A percentile compares a stretch with the other conserved stretches of the same genome.
These are phyloP conservation scores for Tholera decimalis DNA, from an alignment of 2,888 invertebrate genomes.

Conservation along the genomic window DNA sequence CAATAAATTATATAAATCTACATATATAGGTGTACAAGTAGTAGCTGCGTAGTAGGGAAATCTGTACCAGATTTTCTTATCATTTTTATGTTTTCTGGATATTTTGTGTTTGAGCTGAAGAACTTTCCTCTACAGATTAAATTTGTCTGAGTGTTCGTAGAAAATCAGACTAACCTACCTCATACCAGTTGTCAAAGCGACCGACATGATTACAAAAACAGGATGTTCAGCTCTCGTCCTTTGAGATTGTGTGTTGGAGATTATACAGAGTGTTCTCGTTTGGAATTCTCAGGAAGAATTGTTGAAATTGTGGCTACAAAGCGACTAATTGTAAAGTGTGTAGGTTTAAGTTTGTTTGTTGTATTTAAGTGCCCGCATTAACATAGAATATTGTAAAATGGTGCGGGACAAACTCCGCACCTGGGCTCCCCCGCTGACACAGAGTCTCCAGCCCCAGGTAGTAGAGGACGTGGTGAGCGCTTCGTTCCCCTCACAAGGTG, in stretches of 20 bases:
- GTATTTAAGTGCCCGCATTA: too few relatives aligned
- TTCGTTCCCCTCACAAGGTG: too few relatives aligned
- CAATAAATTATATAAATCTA: too few relatives aligned
- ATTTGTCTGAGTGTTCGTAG: not conserved
- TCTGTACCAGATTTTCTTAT: too few relatives aligned
- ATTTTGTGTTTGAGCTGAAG: not conserved
- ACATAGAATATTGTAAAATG: too few relatives aligned
- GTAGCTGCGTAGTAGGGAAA: too few relatives aligned
- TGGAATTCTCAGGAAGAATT: slow-evolving; percentile 24
- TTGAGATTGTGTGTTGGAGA: slow-evolving; percentile 23
- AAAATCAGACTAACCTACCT: not conserved
- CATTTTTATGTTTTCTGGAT: not conserved
- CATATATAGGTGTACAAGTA: too few relatives aligned
- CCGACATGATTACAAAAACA: slow-evolving; percentile 11
- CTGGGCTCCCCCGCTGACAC: too few relatives aligned
- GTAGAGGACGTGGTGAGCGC: too few relatives aligned
- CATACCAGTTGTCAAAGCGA: slow-evolving; percentile 20
- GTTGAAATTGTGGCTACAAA: slow-evolving; percentile 8
- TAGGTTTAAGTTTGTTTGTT: not conserved
- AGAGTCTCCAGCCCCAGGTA: too few relatives aligned
- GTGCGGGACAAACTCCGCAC: too few relatives aligned
- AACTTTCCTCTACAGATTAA: not conserved
- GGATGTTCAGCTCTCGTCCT: slow-evolving; percentile 10
- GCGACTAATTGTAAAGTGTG: slow-evolving; percentile 4
- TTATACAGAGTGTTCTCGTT: slow-evolving; percentile 12